Conservation (phyloP, 2,113 vertebrate genomes). For the Accipiter cooperii region DNA sequence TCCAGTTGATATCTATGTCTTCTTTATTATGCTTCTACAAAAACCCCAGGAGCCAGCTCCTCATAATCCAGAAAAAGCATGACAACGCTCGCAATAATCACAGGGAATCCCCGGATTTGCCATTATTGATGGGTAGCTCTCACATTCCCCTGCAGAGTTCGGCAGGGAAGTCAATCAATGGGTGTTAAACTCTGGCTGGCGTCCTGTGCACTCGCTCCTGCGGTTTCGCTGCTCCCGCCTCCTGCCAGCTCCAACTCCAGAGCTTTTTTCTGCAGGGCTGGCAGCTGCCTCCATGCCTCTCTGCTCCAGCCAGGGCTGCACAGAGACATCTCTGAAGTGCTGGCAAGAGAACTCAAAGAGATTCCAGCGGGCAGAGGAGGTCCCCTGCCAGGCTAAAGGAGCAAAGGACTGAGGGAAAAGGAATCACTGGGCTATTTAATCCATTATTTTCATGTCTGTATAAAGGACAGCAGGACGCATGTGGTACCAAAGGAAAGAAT, state of each 20-base stretch:
- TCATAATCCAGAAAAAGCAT: neutral
- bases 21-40: neutral
- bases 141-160: neutral
- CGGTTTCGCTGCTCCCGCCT: neutral
- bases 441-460: conserved; percentile 20
- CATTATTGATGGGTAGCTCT: neutral
- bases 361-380: conserved; percentile 20
- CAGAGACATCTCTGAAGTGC: conserved; percentile 15
- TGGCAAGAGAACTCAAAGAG: conserved; percentile 40
- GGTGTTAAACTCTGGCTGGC: conserved; percentile 35
- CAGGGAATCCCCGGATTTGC: conserved; percentile 12
- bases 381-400: conserved; percentile 7
- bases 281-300: conserved; percentile 24
- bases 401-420: conserved; percentile 16
- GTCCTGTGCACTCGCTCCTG: neutral
- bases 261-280: conserved; percentile 36
- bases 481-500: conserved; percentile 17
- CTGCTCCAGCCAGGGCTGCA: neutral
- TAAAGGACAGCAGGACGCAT: conserved; percentile 33
- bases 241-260: conserved; percentile 33
- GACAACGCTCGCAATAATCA: neutral
- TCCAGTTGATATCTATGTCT: neutral
- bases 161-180: neutral
- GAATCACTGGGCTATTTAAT: conserved; percentile 34
- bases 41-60: neutral